These are phyloP conservation scores for Bovichtus diacanthus DNA, from an alignment of 2,797 vertebrate genomes.

Conservation along the genomic window DNA sequence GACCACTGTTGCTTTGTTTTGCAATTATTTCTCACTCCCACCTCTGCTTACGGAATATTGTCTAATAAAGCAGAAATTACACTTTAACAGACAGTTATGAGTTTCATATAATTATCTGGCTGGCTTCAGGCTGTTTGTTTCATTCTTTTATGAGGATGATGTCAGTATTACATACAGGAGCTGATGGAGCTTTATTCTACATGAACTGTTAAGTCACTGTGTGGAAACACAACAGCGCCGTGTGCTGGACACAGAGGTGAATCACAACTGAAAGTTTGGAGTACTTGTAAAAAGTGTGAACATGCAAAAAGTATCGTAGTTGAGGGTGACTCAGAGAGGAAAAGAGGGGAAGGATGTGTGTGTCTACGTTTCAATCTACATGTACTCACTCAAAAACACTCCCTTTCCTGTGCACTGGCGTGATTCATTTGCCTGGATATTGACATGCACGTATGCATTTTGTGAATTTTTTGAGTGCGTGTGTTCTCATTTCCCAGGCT, in stretches of 20 bases:
- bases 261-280: background rate
- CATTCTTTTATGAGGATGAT: background rate
- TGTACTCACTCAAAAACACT: background rate
- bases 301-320: background rate
- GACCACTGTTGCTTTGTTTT: constrained; percentile 2
- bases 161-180: background rate
- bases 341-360: background rate
- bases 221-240: constrained; percentile 21
- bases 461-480: constrained; percentile 13
- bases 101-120: background rate
- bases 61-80: constrained; percentile 36
- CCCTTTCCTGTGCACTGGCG: background rate
- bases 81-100: constrained; percentile 4
- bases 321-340: background rate
- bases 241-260: constrained; percentile 14
- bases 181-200: background rate
- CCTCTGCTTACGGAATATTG: background rate
- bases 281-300: background rate
- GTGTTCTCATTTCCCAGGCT: constrained; percentile 33
- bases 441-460: background rate
- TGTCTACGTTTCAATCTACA: background rate
- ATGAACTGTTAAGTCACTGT: background rate
- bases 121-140: constrained; percentile 4
- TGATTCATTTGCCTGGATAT: background rate
- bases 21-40: background rate